Conservation (phyloP, 2,888 invertebrate genomes). For the Chaitophorus viminalis region DNA sequence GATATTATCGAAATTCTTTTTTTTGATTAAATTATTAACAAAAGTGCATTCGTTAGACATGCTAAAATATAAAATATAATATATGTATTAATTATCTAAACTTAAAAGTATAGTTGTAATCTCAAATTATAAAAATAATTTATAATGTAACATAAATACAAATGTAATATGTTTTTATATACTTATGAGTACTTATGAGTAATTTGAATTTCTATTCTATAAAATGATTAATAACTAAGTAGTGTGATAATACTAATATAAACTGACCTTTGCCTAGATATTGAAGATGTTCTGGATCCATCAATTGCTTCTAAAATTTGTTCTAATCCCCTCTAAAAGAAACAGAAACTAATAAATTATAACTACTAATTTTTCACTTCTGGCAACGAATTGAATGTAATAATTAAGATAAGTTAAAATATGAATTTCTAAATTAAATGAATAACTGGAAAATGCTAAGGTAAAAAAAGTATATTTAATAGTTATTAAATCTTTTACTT, state of each 20-base stretch:
- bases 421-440: neutral
- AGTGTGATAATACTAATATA: neutral
- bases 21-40: slow-evolving; percentile 45
- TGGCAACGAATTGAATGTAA: neutral
- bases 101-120: neutral
- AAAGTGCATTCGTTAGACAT: slow-evolving; percentile 56
- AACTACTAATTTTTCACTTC: neutral
- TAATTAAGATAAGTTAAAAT: neutral
- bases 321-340: slow-evolving; percentile 53
- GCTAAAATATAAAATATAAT: slow-evolving; percentile 28
- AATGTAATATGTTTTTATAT: too few species aligned
- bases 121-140: neutral
- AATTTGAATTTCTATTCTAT: neutral
- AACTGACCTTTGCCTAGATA: slow-evolving; percentile 56
- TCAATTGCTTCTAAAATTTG: slow-evolving; percentile 55
- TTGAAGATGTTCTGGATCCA: slow-evolving; percentile 55
- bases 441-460: too few species aligned
- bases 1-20: slow-evolving; percentile 10
- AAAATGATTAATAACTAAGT: neutral
- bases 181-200: neutral
- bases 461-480: too few species aligned
- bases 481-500: too few species aligned
- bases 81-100: neutral
- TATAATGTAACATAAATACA: too few species aligned
- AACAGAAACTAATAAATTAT: neutral